Evolutionary conservation across 1,140 invertebrate species (phyloP).

Genomic region (Helicoverpa zea): DNA sequence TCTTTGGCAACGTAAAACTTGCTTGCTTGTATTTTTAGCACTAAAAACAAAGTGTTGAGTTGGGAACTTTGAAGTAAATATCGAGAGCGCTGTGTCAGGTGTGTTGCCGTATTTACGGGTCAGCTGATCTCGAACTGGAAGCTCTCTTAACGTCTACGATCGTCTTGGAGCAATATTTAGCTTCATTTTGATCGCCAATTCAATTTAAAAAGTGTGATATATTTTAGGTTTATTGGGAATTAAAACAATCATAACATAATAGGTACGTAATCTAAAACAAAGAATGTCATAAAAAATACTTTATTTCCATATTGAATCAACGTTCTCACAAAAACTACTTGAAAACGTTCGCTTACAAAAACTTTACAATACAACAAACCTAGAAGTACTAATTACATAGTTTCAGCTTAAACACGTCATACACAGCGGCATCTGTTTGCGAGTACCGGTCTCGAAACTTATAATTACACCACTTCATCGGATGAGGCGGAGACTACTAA

Average conservation of each 20-base stretch:
- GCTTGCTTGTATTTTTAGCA: background rate
- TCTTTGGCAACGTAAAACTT: background rate
- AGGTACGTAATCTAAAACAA: no score
- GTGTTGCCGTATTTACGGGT: background rate
- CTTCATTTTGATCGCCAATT: no score
- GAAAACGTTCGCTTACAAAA: no score
- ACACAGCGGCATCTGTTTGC: background rate
- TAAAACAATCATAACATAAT: no score
- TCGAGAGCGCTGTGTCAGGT: background rate
- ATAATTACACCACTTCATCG: background rate
- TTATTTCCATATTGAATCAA: background rate
- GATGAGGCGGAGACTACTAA: background rate
- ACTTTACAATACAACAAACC: background rate
- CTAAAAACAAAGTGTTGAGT: conserved; percentile 2
- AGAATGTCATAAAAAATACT: background rate
- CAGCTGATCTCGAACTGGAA: background rate
- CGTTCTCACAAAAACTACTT: no score
- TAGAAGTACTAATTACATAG: background rate
- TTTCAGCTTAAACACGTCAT: background rate
- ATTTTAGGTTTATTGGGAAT: no score
- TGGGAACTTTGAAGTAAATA: background rate
- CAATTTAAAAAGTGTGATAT: no score
- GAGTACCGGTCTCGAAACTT: background rate
- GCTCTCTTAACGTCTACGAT: no score
- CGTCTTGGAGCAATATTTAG: no score